A percentile compares a stretch with the other conserved stretches of the same genome.
Conservation (phyloP, 2,888 invertebrate genomes). For the Hypena proboscidalis region DNA sequence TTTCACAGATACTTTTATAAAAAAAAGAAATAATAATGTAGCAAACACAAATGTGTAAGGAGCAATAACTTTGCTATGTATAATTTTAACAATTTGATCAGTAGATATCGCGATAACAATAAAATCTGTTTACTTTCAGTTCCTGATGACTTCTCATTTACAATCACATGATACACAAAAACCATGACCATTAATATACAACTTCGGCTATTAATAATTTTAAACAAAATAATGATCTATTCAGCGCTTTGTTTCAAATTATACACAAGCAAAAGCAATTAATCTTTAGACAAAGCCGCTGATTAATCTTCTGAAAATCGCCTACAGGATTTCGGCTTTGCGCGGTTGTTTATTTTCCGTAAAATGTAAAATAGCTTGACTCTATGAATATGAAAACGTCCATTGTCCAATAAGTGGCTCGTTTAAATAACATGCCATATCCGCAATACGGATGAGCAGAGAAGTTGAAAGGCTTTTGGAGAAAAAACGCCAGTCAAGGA, state of each 20-base stretch:
- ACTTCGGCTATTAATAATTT: too few species aligned
- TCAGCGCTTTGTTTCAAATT: conserved; percentile 27
- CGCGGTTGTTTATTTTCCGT: conserved; percentile 18
- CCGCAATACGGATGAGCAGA: conserved; percentile 25
- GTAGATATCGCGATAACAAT: too few species aligned
- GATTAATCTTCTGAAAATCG: conserved; percentile 28
- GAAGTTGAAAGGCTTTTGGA: conserved; percentile 20
- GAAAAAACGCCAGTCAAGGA: conserved; percentile 40
- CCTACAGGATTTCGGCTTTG: conserved; percentile 24
- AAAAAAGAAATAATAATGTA: too few species aligned
- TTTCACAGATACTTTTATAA: too few species aligned
- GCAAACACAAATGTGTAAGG: too few species aligned
- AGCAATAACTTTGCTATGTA: too few species aligned
- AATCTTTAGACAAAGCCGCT: conserved; percentile 23
- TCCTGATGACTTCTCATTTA: too few species aligned
- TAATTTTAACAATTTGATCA: too few species aligned
- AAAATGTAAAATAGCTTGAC: conserved; percentile 18
- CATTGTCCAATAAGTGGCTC: conserved; percentile 29
- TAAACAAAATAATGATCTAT: conserved; percentile 24
- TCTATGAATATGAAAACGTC: conserved; percentile 2
- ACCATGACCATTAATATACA: too few species aligned
- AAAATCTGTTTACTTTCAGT: too few species aligned
- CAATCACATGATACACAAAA: too few species aligned
- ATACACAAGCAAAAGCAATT: conserved; percentile 27
- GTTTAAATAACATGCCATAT: conserved; percentile 27